Base-by-base conservation (phyloP, 2,888 invertebrate species). In the Epinotia nisella region DNA sequence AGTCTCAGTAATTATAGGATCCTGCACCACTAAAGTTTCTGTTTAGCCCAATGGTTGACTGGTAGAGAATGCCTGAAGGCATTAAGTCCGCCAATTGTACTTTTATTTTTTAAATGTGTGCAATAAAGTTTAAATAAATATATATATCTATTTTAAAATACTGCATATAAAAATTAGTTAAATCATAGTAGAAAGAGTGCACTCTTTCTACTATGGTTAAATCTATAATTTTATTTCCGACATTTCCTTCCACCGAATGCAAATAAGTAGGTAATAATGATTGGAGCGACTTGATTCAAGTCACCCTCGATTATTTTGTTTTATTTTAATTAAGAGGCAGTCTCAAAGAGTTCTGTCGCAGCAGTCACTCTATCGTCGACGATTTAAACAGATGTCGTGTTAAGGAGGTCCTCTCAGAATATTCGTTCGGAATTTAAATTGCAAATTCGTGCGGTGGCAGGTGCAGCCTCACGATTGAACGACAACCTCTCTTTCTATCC, bases 331-430 rank as follows among this genome's bases (percentile, higher is more conserved):
- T 89, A 92, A 89, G 85, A 86, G 85, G 85, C 89, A 88, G 90
- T 91, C 88, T 89, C 89, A 91, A 92, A 90, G 90, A 90, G 87
- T 88, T 88, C 83, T 81, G 85, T 89, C 88, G 80, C 90, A 89
- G 85, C 87, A 89, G 91, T 90, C 89, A 90, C 90, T 92, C 90
- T 86, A 92, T 93, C 87, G 88, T 87, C 92, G 88, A 86, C 89
- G 90, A 92, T 93, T 92, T 90, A 92, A 92, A 90, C 93, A 93
- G 93, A 94, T 94, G 93, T 94, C 94, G 93, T 94, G 94, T 93
- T 94, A 94, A 94, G 91, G 91, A 94, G 93, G 90, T 92, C 91
- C 91, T 93, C 87, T 83, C 84, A 79, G 87, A 93, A 92, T 92
- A 92, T 91, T 92, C 92, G 90, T 91, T 88, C 74, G 83, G 87